Evolutionary conservation across 2,113 vertebrate species (phyloP), one percentile per base, ranked within the genome.

Genomic region (Monarcha castaneiventris): DNA sequence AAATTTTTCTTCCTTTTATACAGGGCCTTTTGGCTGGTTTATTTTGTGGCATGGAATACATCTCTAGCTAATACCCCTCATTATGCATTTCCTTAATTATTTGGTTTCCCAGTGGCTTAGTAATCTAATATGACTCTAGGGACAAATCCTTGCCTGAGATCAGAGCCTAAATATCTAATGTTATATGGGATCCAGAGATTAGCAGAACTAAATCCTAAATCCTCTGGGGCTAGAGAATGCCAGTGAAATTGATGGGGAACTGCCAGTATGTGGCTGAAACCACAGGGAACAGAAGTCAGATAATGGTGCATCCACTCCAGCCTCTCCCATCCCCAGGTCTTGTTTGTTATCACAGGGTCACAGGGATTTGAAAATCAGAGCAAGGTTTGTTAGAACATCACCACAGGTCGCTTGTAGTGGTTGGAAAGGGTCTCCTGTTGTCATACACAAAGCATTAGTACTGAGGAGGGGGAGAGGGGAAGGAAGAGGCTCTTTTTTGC

Each of bases 11-110:
- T 72, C 71, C 44, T 82, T 82, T 54, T 54, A 49, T 62, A 13
- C 11, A 68, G 8, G 62, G 25, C 23, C 52, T 89, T 92, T 87
- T 39, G 16, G 14, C 67, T 79, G 23, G 2, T 63, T 64, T 56
- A 54, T 55, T 87, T 49, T 67, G 46, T 59, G 46, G 9, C 48
- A 26, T 41, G 75, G 51, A 91, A 73, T 69, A 71, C 19, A 35
- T 84, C 54, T 80, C 35, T 74, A 54, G 63, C 68, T 91, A 91
- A 90, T 90, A 56, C 16, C 16, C 17, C 55, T 94, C 63, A 73
- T 91, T 93, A 83, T 32, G 63, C 48, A 78, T 95, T 91, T 96
- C 74, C 87, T 95, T 94, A 90, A 91, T 95, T 91, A 89, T 93
- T 90, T 95, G 63, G 25, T 95, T 96, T 94, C 82, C 68, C 78